Evolutionary conservation across 2,888 invertebrate species (phyloP), one percentile per base, ranked within the genome.

Genomic region (Scelioninae gen. 2): DNA sequence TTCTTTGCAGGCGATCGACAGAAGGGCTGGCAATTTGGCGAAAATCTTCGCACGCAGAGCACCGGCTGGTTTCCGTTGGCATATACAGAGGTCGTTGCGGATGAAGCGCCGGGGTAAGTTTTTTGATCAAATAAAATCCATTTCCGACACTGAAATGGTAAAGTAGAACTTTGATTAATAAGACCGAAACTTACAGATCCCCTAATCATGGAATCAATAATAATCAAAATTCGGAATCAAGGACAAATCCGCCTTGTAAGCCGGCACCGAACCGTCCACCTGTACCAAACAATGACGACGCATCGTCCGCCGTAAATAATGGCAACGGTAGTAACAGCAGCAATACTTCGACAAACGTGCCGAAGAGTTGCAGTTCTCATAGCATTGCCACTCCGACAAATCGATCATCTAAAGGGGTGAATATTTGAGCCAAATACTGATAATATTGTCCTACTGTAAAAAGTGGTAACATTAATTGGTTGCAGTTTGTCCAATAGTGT

Each of bases 21-120:
- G 78, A 96, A 96, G 85, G 97, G 97, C 18, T 97, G 97, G 97
- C 96, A 97, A 87, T 97, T 96, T 82, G 97, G 97, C n/a, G 96
- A 96, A 86, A 97, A 97, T 87, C 87, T 94, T 78, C 90, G 95
- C 63, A 96, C 95, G n/a, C 95, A 95, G 84, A 92, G 93, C 83
- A 93, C 94, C 76, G 97, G 97, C 28, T 97, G 97, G 97, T 97
- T 97, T 87, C 97, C 97, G 0, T 88, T 96, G 74, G 96, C 96
- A n/a, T 97, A 96, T 83, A 96, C 96, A 25, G 96, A 96, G 87
- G 89, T 89, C n/a, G 89, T 92, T 52, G 88, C 91, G 63, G 93
- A 92, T 79, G 92, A 92, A 77, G 89, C 90, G 76, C 86, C 89
- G 77, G 88, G 89, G 92, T 31, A 31, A 9, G 9, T 9, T 9